Percentiles rank a stretch among this genome's conserved stretches.
phyloP scores from a whole-genome alignment of 92 coral and sea anemone species.

The Zoanthus sociatus region DNA sequence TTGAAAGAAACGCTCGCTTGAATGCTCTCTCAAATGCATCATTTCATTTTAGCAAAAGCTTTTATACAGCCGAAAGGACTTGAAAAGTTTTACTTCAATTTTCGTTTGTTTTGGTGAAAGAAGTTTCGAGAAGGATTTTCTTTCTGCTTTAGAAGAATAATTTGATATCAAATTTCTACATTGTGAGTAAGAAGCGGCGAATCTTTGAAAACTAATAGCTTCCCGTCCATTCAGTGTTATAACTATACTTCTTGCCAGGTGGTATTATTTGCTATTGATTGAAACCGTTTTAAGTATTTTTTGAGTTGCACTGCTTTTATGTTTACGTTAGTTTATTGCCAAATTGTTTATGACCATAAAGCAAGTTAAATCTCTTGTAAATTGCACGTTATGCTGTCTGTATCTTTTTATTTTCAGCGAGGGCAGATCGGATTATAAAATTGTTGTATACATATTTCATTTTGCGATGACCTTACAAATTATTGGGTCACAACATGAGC shows the following conservation, averaged over 20 bases:
- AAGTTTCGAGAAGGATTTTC: slow-evolving; percentile 39
- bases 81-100: background rate
- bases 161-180: slow-evolving; percentile 37
- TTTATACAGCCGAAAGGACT: background rate
- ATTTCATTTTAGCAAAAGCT: background rate
- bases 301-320: slow-evolving; percentile 27
- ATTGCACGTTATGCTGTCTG: background rate
- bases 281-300: slow-evolving; percentile 41
- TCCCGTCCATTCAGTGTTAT: slow-evolving; percentile 38
- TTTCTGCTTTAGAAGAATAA: background rate
- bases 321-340: background rate
- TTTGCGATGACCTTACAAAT: slow-evolving; percentile 71
- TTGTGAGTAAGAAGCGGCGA: slow-evolving; percentile 61
- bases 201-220: slow-evolving; percentile 72
- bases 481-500: slow-evolving; percentile 62
- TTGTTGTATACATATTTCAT: slow-evolving; percentile 67
- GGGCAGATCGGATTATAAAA: slow-evolving; percentile 46
- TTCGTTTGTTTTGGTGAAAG: background rate
- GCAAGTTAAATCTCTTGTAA: background rate
- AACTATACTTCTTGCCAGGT: slow-evolving; percentile 61
- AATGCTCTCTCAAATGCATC: background rate
- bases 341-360: background rate
- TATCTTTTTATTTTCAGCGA: slow-evolving; percentile 36
- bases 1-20: slow-evolving; percentile 46
- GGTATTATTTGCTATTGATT: slow-evolving; percentile 55